phyloP scores from a whole-genome alignment of 2,113 vertebrate genomes.

The Sisor rabdophorus region DNA sequence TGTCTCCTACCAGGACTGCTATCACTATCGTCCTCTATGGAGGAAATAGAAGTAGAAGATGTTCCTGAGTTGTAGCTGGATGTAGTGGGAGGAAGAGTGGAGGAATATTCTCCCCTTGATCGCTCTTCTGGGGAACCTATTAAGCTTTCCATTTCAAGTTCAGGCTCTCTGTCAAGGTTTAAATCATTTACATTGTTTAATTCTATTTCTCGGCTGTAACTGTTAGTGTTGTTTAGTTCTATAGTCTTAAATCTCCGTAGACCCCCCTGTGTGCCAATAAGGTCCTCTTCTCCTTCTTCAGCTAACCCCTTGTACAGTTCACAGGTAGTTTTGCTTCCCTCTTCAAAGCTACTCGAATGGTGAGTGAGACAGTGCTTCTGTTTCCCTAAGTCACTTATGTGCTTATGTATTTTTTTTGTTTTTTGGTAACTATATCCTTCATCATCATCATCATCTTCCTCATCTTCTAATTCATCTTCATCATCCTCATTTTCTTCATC shows the following conservation, averaged over 20 bases:
- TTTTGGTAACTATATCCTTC: conserved; percentile 73
- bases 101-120: conserved; percentile 91
- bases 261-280: conserved; percentile 83
- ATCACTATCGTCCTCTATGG: conserved; percentile 95
- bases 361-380: conserved; percentile 84
- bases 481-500: conserved; percentile 87
- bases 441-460: conserved; percentile 83
- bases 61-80: conserved; percentile 93
- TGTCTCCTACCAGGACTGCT: conserved; percentile 95
- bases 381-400: conserved; percentile 75
- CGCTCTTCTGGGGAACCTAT: conserved; percentile 93
- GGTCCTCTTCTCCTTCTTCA: conserved; percentile 73
- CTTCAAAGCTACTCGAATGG: conserved; percentile 79
- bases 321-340: conserved; percentile 76
- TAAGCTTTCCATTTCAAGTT: conserved; percentile 97
- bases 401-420: conserved; percentile 77
- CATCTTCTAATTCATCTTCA: conserved; percentile 60
- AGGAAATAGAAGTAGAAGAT: conserved; percentile 94
- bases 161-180: conserved; percentile 86
- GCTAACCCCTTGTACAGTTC: conserved; percentile 70
- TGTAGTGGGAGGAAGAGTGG: conserved; percentile 88
- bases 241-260: conserved; percentile 96
- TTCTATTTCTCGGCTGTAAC: conserved; percentile 83
- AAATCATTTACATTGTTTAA: conserved; percentile 78
- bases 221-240: conserved; percentile 89